A percentile compares a stretch with the other conserved stretches of the same genome.
Evolutionary conservation across 2,888 invertebrate genomes (phyloP).

Genomic region (Thyatira batis): DNA sequence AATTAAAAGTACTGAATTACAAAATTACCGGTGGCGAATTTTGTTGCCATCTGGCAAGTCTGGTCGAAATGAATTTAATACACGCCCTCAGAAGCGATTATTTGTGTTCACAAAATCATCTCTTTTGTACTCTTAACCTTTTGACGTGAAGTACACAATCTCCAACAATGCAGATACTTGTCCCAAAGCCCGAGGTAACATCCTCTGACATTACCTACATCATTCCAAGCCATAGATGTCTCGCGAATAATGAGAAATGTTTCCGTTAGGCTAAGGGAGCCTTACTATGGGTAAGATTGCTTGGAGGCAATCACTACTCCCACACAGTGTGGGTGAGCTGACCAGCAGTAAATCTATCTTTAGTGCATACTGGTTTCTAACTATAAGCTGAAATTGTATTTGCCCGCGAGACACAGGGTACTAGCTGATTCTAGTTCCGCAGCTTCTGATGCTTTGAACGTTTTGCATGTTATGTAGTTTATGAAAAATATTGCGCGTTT

Average conservation of each 20-base stretch:
- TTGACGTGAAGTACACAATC: not conserved
- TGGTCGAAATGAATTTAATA: no score
- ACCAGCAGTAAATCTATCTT: slow-evolving; percentile 18
- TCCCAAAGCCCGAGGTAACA: not conserved
- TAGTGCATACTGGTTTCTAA: slow-evolving; percentile 5
- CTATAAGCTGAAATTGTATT: not conserved
- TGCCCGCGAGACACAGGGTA: not conserved
- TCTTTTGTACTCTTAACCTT: no score
- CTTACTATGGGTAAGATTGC: slow-evolving; percentile 27
- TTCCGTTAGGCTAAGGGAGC: slow-evolving; percentile 31
- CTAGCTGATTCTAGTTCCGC: not conserved
- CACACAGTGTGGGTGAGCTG: slow-evolving; percentile 35
- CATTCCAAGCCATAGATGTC: slow-evolving; percentile 26
- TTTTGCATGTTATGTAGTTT: not conserved
- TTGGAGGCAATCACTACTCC: slow-evolving; percentile 34
- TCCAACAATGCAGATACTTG: not conserved
- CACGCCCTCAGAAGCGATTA: no score
- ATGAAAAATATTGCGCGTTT: not conserved
- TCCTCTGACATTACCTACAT: not conserved
- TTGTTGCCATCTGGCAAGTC: no score
- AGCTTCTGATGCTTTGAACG: not conserved
- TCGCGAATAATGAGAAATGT: slow-evolving; percentile 40
- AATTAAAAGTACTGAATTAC: no score
- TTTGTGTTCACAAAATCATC: no score
- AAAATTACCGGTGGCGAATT: no score